Evolutionary conservation across 2,113 vertebrate genomes (phyloP).

Genomic region (Oreocharis arfaki): DNA sequence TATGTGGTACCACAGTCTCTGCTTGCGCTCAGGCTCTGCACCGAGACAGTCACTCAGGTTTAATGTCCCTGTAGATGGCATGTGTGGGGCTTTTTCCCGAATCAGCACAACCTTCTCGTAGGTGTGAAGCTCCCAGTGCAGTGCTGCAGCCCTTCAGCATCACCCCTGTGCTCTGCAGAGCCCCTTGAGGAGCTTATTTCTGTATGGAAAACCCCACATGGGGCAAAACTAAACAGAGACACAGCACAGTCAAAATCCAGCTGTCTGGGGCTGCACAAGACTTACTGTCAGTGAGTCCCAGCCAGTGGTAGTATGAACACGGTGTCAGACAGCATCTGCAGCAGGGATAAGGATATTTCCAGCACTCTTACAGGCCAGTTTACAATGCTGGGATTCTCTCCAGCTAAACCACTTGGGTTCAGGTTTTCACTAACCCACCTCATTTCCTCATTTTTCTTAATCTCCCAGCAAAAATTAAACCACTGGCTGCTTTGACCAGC

Average conservation of each 20-base stretch:
- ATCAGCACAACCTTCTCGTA: fast-evolving
- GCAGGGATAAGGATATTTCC: not conserved
- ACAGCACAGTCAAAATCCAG: not conserved
- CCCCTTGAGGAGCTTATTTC: not conserved
- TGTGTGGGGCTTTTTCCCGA: fast-evolving
- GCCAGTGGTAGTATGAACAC: not conserved
- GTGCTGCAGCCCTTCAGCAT: not conserved
- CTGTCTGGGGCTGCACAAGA: not conserved
- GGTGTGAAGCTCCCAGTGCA: not conserved
- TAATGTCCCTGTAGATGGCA: not conserved
- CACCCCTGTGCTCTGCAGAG: not conserved
- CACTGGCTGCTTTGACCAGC: not conserved
- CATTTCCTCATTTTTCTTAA: slow-evolving; percentile 6
- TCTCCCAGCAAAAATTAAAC: not conserved
- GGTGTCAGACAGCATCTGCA: not conserved
- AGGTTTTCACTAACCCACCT: not conserved
- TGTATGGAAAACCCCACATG: not conserved
- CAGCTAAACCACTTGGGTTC: not conserved
- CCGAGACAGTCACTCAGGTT: not conserved
- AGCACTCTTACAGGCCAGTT: not conserved
- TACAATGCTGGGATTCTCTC: not conserved
- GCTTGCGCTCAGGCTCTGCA: not conserved
- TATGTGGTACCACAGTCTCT: not conserved
- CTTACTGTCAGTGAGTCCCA: not conserved
- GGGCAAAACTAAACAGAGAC: not conserved